These are phyloP conservation scores for Operophtera brumata DNA, from an alignment of 2,888 invertebrate species.

Conservation along the genomic window DNA sequence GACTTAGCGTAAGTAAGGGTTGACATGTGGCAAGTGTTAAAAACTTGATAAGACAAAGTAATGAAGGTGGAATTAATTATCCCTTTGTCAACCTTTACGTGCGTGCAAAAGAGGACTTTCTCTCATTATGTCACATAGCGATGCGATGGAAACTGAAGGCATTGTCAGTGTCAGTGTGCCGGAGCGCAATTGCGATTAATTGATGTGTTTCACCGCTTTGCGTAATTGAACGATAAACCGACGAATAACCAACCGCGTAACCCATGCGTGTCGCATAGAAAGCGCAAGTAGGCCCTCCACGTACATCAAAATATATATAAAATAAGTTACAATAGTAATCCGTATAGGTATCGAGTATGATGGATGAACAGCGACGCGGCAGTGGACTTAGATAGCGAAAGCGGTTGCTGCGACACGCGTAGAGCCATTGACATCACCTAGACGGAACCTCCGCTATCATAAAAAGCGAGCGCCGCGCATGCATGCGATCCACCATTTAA, in stretches of 20 bases:
- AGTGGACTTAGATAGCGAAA: slow-evolving; percentile 59
- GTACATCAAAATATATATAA: slow-evolving; percentile 40
- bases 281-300: slow-evolving; percentile 50
- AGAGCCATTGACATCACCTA: slow-evolving; percentile 63
- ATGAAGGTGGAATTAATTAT: neutral
- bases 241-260: slow-evolving; percentile 48
- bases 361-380: slow-evolving; percentile 37
- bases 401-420: slow-evolving; percentile 63
- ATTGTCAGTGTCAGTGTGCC: slow-evolving; percentile 60
- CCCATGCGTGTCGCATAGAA: slow-evolving; percentile 51
- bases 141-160: slow-evolving; percentile 50
- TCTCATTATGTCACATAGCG: slow-evolving; percentile 37
- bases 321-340: slow-evolving; percentile 43
- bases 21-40: neutral
- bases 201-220: slow-evolving; percentile 59
- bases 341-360: slow-evolving; percentile 48
- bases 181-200: slow-evolving; percentile 53
- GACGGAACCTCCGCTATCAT: slow-evolving; percentile 56
- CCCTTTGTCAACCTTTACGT: slow-evolving; percentile 19
- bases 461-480: slow-evolving; percentile 48
- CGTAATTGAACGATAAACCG: slow-evolving; percentile 49
- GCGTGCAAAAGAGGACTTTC: slow-evolving; percentile 31
- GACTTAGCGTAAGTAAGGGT: neutral
- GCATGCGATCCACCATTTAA: slow-evolving; percentile 58
- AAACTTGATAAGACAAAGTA: neutral